Percentiles rank a stretch among this genome's conserved stretches.
Conservation (phyloP, 2,888 invertebrate species). For the Perizoma flavofasciatum region DNA sequence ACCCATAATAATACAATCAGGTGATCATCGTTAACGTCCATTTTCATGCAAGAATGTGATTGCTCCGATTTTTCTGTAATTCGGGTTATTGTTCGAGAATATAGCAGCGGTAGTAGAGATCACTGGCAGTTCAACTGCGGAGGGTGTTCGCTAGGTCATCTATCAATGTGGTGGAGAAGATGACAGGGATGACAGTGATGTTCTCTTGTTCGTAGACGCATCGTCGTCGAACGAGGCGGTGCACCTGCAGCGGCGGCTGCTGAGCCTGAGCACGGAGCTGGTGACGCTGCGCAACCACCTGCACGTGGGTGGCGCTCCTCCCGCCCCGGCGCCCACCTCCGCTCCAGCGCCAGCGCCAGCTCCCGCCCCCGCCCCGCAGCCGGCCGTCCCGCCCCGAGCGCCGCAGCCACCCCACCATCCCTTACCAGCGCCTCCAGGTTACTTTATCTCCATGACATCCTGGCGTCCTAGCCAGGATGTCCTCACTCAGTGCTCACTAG, state of each 20-base stretch:
- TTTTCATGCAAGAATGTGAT: conserved; percentile 16
- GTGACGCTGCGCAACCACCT: conserved; percentile 95
- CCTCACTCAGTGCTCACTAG: too few species aligned
- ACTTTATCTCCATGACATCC: not conserved
- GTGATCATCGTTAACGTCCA: conserved; percentile 37
- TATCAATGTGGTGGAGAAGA: too few species aligned
- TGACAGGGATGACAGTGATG: not conserved
- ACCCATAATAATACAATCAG: conserved; percentile 49
- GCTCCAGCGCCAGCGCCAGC: conserved; percentile 41
- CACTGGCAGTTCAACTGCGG: too few species aligned
- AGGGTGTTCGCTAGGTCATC: too few species aligned
- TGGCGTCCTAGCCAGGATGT: not conserved
- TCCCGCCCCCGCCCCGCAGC: conserved; percentile 56
- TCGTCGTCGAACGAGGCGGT: conserved; percentile 97
- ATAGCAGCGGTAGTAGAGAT: too few species aligned
- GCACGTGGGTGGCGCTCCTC: conserved; percentile 85
- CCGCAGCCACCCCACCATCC: conserved; percentile 36
- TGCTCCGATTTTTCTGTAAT: conserved; percentile 25
- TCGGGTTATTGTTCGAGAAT: not conserved
- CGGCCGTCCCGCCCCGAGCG: conserved; percentile 57
- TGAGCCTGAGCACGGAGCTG: conserved; percentile 95
- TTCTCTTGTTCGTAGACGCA: conserved; percentile 87
- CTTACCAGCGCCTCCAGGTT: conserved; percentile 48
- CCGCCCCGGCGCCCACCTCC: conserved; percentile 41
- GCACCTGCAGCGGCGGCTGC: conserved; percentile 94